Base-by-base conservation (phyloP, 2,113 vertebrate genomes). In the Trachemys scripta region DNA sequence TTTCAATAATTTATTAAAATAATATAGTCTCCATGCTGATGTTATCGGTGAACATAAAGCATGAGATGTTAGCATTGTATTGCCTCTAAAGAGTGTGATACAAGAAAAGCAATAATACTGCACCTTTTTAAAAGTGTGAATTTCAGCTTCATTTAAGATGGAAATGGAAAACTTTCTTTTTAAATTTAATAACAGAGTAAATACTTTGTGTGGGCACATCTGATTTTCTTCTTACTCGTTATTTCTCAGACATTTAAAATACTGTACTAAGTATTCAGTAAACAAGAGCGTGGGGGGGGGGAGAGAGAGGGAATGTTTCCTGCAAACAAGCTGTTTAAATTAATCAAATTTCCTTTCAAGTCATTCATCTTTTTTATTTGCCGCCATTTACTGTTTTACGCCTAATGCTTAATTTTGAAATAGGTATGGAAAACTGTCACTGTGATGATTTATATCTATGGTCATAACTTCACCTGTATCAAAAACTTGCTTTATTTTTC, bases 201-300 rank as follows among this genome's bases (percentile, higher is more conserved):
- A 65, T 24, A 84, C 57, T 65, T 85, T 4, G 10, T 51, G 10
- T 45, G 24, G 17, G 50, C 8, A 42, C 20, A 53, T 11, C 24
- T 72, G 24, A 85, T 72, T 72, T 85, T 51, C 24, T 24, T 72
- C 35, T n/a, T 72, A 7, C n/a, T 50, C 24, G 12, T 51, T 10
- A 17, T 50, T 72, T 72, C 25, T 53, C 62, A 85, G 72, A 35
- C n/a, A 85, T 72, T 85, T 72, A 72, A 24, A 85, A 72, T 69
- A 72, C 16, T 53, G 17, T 53, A 53, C 51, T 53, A 85, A 75
- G 14, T 8, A 75, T 27, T 72, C 14, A 72, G 50, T 14, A 19
- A 53, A 53, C 24, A 75, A 38, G 5, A 16, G 10, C 8, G 8
- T 38, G 2, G 65, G 1, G n/a, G 2, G 8, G 13, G 3, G 2